Evolutionary conservation across 2,888 invertebrate species (phyloP), one percentile per base, ranked within the genome.

Genomic region (Parascotia fuliginaria): DNA sequence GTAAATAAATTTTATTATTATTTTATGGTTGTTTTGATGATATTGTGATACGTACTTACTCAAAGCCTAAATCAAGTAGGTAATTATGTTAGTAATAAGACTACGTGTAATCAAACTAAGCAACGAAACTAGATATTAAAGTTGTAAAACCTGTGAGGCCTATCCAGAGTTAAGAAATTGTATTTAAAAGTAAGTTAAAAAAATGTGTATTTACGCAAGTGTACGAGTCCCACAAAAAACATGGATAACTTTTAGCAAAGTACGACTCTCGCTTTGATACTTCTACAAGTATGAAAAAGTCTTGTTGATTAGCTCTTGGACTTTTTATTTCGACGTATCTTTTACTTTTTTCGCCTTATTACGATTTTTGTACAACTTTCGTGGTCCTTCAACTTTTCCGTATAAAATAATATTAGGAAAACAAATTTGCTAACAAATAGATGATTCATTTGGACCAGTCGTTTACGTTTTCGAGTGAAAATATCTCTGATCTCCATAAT

Each of bases 221-320:
- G 60, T 56, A 60, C 55, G 39, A 55, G 60, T 56, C 58, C n/a
- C 65, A 55, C 62, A 73, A 82, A 82, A 75, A 74, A 63, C 56
- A 63, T 65, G 66, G 74, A 77, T 73, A 81, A 86, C 80, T 85
- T 85, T 79, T 62, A 74, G 77, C 69, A 61, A 73, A 81, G 78
- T 75, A 73, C 72, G 72, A 77, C 68, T 77, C 79, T 79, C 77
- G 75, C 83, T 82, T 83, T 85, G 83, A 85, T 81, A 83, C 82
- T 83, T 80, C 75, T 75, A 62, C 74, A 77, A 83, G 81, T 83
- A 81, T 78, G 79, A 82, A 83, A 68, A 84, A 83, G 77, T 84
- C 81, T 77, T 80, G 81, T 82, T 87, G 85, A 87, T 87, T 86
- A 87, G 79, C 81, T 79, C 75, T 75, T 73, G 73, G 78, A 78